Base-by-base conservation (phyloP, 2,888 invertebrate species). In the Harpalus rufipes region DNA sequence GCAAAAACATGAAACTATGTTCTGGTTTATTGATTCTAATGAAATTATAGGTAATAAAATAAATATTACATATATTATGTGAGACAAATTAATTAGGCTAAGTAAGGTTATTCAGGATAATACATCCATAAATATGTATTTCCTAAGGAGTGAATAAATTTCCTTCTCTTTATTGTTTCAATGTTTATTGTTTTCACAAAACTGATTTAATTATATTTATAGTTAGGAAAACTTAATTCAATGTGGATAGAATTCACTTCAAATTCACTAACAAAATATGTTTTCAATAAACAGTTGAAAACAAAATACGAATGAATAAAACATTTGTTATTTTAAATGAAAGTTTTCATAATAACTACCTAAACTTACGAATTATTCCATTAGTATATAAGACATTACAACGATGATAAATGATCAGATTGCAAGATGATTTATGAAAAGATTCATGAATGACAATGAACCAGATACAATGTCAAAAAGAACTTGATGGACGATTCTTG, bases 371-470 rank as follows among this genome's bases (percentile, higher is more conserved):
- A 51, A 51, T 51, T 12, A 51, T 51, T 51, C 44, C 12, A 12
- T 2, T 12, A 51, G 44, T 51, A 51, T 10, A 51, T 51, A 51
- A 51, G 0, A 51, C 12, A 51, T 51, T 8, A 51, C 4, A 51
- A 51, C 5, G 8, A 8, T 12, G 44, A 51, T 51, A 51, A 32
- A 32, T 32, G 32, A 32, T 6, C 32, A 32, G 32, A 32, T 32
- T 32, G 32, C 44, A 12, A 51, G 44, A 68, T 32, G 68, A 68
- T 68, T 68, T 68, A 68, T 32, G 68, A 39, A 68, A 18, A 39
- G 39, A 32, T 39, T 68, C 68, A 68, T 14, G 68, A 68, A 68
- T 68, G 14, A 12, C 32, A 68, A 68, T 68, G n/a, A 68, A 68
- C 32, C 39, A 39, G 68, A 68, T 6, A 68, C 25, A 32, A 41